Evolutionary conservation across 2,888 invertebrate species (phyloP).

Genomic region (Phengaris arion): DNA sequence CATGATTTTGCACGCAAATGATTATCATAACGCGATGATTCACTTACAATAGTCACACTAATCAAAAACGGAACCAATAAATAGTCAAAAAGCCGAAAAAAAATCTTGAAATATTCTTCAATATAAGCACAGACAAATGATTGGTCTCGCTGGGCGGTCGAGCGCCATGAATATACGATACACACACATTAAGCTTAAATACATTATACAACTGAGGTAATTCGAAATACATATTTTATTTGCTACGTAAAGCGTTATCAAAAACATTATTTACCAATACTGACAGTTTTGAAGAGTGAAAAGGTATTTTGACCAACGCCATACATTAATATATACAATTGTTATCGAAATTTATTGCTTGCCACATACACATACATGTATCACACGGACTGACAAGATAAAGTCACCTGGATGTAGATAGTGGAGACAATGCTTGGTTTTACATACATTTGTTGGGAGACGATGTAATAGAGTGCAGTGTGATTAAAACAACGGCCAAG

Average conservation of each 20-base stretch:
- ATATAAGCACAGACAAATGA: too few relatives aligned
- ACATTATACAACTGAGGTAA: not conserved
- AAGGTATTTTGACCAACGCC: not conserved
- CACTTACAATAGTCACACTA: too few relatives aligned
- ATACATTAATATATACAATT: conserved; percentile 2
- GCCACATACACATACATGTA: not conserved
- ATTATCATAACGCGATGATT: too few relatives aligned
- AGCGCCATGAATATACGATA: too few relatives aligned
- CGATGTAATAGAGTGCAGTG: too few relatives aligned
- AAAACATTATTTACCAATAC: not conserved
- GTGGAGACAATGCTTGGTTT: not conserved
- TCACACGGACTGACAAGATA: not conserved
- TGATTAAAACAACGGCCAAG: too few relatives aligned
- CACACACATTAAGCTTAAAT: too few relatives aligned
- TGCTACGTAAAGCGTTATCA: not conserved
- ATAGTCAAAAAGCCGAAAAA: too few relatives aligned
- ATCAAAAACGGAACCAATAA: too few relatives aligned
- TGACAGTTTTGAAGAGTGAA: not conserved
- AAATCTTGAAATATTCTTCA: too few relatives aligned
- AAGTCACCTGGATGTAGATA: not conserved
- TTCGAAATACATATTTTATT: not conserved
- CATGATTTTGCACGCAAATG: not conserved
- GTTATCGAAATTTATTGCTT: conserved; percentile 14
- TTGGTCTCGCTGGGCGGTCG: too few relatives aligned
- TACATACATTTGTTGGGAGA: too few relatives aligned